A percentile compares a stretch with the other conserved stretches of the same genome.
Evolutionary conservation across 1,140 invertebrate genomes (phyloP).

Genomic region (Potamilus streckersoni): DNA sequence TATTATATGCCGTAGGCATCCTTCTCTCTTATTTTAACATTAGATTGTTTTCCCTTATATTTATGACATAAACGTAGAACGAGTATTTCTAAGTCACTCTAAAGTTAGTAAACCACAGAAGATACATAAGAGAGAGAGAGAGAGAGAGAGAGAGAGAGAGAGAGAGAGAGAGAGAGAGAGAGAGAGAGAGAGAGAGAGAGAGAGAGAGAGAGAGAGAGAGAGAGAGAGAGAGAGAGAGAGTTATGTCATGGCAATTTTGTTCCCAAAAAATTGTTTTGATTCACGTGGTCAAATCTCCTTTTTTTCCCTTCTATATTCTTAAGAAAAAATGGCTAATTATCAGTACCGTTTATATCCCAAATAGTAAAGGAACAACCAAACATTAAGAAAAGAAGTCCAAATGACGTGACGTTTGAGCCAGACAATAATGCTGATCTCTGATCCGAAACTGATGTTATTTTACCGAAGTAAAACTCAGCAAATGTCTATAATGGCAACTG

Average conservation of each 20-base stretch:
- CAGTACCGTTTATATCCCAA: neutral
- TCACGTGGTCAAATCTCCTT: neutral
- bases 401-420: neutral
- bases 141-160: neutral
- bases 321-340: neutral
- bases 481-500: no score
- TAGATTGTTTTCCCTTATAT: no score
- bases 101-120: neutral
- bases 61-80: no score
- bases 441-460: no score
- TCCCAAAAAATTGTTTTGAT: neutral
- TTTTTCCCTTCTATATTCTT: neutral
- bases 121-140: neutral
- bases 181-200: neutral
- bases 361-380: slow-evolving; percentile 2
- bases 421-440: neutral
- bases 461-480: no score
- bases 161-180: slow-evolving; percentile 1
- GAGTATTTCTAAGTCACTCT: neutral
- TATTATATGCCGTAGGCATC: no score
- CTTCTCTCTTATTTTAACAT: no score
- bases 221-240: neutral
- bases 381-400: slow-evolving; percentile 1
- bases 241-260: neutral
- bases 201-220: slow-evolving; percentile 2